Evolutionary conservation across 2,888 invertebrate species (phyloP), one percentile per base, ranked within the genome.

Genomic region (Orchesellides sinensis): DNA sequence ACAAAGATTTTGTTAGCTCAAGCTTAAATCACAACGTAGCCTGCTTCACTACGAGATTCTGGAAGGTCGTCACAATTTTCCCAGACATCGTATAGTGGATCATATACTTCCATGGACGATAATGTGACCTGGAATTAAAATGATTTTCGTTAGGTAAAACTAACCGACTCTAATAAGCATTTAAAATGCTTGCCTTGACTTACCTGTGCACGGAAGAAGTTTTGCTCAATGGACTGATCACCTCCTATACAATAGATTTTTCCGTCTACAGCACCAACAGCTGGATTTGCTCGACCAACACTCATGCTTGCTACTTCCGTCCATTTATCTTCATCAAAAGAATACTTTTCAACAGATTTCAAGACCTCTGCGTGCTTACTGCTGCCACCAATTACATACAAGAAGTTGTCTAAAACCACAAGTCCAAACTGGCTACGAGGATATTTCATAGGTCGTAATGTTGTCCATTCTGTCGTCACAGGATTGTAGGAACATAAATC

Each of bases 371-470:
- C 93, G 83, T 94, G 92, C 87, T 94, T 95, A 89, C 95, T 95
- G 89, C 95, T 96, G 2, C 97, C 97, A 19, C 97, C 97, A 61
- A 97, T 94, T 17, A 95, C 96, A 90, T 97, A 98, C 66, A 98
- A 92, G 89, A 93, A 93, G 56, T 89, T 88, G 90, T 95, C 95
- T 45, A 97, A 91, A 72, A 96, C 94, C 47, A 74, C 75, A 25
- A 74, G 68, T 49, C 96, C 97, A 92, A 97, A 95, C 92, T 97
- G 96, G 83, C 95, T 95, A 83, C 97, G 93, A 29, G 95, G 94
- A 68, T 93, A 94, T 47, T 93, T 92, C 95, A 97, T 95, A 29
- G 94, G 92, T 14, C 95, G 93, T 88, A 97, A 91, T 65, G 92
- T 91, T 79, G 92, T 92, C 96, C 96, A 97, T 90, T 95, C 94